Evolutionary conservation across 2,113 vertebrate species (phyloP).

Genomic region (Gadus chalcogrammus): DNA sequence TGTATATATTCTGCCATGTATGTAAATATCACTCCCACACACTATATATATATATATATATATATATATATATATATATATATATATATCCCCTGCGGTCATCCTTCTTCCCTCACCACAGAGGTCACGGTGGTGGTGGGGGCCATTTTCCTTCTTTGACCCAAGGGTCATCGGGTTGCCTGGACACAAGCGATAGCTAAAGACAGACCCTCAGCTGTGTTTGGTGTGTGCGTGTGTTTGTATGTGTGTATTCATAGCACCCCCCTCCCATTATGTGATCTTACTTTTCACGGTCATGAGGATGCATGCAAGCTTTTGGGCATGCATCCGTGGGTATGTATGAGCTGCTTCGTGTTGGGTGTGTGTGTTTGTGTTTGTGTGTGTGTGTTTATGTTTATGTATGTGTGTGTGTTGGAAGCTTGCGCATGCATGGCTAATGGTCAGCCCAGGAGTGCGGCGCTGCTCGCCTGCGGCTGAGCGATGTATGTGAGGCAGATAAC

Average conservation of each 20-base stretch:
- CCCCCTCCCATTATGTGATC: not conserved
- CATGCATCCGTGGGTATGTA: conserved; percentile 7
- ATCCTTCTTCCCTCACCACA: conserved; percentile 42
- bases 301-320: conserved; percentile 21
- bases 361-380: conserved; percentile 37
- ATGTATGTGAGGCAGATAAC: conserved; percentile 57
- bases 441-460: conserved; percentile 37
- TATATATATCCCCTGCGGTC: conserved; percentile 38
- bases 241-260: conserved; percentile 27
- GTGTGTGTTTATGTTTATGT: conserved; percentile 19
- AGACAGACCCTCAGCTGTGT: conserved; percentile 27
- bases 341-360: not conserved
- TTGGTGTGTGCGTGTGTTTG: conserved; percentile 38
- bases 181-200: conserved; percentile 65
- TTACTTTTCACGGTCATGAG: not conserved
- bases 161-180: conserved; percentile 61
- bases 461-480: conserved; percentile 38
- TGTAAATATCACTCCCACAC: not conserved
- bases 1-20: conserved; percentile 9
- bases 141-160: conserved; percentile 32
- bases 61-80: not conserved
- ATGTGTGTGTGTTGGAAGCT: conserved; percentile 19
- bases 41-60: conserved; percentile 5
- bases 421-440: conserved; percentile 38
- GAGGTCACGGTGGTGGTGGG: conserved; percentile 64